Evolutionary conservation across 2,797 vertebrate genomes (phyloP), one percentile per base, ranked within the genome.

Genomic region (Lagocephalus sceleratus): DNA sequence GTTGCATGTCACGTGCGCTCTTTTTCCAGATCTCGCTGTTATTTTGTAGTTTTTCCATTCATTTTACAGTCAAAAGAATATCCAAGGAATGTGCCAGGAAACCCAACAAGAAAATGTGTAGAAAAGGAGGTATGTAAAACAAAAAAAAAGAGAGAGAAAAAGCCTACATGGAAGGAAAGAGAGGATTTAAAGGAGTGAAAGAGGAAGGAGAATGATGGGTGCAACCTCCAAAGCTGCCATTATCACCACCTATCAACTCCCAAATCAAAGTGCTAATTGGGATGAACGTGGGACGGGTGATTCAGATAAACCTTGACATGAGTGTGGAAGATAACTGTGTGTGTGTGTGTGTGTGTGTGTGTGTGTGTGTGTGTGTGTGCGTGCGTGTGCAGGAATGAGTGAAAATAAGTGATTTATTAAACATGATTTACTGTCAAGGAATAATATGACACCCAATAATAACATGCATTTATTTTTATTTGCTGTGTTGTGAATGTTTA

Each of bases 41-140:
- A 99, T 98, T 99, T 98, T 98, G 95, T 94, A 99, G 97, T 99
- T 93, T 98, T 87, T 95, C 92, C 94, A 97, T 99, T 99, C 96
- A 97, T 96, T 98, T 98, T 97, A 94, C 97, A 99, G 96, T 99
- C 95, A 99, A 99, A 93, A 97, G 97, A 97, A 99, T 99, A 98
- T 99, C 97, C 94, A 99, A 99, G 97, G 97, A 99, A 97, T 99
- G 97, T 94, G 93, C 96, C 93, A 94, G 96, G 96, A 99, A 99
- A 94, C 96, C 96, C 92, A 96, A 95, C 95, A 99, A 98, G 96
- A 99, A 98, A 99, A 98, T 99, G 91, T 99, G 97, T 99, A 99
- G 95, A 92, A 98, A 98, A 99, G 96, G 95, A 98, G 97, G 97
- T 98, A 99, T 95, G 97, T 98, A 97, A 91, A 92, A 91, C 68